Conservation (phyloP, 1,140 invertebrate species). For the Probaryconus sp. region DNA sequence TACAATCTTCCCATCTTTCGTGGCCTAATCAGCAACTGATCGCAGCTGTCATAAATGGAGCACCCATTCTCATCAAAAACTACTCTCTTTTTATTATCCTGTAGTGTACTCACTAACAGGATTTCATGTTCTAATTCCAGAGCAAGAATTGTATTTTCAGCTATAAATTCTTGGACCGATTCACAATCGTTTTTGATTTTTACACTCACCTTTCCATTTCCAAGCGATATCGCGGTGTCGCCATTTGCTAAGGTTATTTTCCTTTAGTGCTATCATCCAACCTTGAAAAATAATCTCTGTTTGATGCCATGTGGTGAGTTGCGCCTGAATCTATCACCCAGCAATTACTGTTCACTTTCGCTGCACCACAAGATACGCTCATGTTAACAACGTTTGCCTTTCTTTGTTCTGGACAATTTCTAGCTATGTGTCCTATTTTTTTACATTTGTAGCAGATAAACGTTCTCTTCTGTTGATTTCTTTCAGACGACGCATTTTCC, state of each 20-base stretch:
- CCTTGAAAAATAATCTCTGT: slow-evolving; percentile 9
- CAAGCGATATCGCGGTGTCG: neutral
- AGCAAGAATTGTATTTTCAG: slow-evolving; percentile 13
- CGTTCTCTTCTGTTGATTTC: too few relatives aligned
- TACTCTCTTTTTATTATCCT: slow-evolving; percentile 6
- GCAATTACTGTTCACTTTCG: neutral
- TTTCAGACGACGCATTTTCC: too few relatives aligned
- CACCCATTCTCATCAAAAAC: slow-evolving; percentile 22
- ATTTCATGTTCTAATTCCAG: slow-evolving; percentile 21
- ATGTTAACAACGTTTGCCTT: too few relatives aligned
- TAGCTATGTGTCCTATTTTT: too few relatives aligned
- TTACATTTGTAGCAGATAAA: too few relatives aligned
- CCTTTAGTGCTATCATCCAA: neutral
- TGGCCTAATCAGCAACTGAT: neutral
- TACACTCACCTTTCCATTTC: slow-evolving; percentile 10
- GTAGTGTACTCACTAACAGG: slow-evolving; percentile 8
- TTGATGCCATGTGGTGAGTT: slow-evolving; percentile 12
- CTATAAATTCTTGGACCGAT: neutral
- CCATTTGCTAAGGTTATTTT: slow-evolving; percentile 13
- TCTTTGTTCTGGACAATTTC: too few relatives aligned
- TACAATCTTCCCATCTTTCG: slow-evolving; percentile 6
- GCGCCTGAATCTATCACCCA: slow-evolving; percentile 15
- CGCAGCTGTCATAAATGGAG: slow-evolving; percentile 8
- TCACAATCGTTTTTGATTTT: slow-evolving; percentile 8
- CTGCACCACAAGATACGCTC: neutral